phyloP scores from a whole-genome alignment of 2,888 invertebrate genomes.

The Gnatocerus cornutus region DNA sequence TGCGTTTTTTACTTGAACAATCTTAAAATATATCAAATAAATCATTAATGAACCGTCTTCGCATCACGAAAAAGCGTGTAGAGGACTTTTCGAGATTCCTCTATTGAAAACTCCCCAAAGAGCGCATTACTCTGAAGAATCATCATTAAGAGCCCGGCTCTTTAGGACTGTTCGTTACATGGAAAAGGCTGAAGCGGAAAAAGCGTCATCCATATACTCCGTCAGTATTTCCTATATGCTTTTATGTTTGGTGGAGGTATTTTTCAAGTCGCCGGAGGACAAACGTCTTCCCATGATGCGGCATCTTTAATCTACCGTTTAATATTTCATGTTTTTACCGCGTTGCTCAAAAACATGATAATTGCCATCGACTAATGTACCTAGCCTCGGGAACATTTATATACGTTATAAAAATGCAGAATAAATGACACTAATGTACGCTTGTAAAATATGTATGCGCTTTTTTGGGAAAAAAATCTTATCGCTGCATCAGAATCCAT shows the following conservation, averaged over 20 bases:
- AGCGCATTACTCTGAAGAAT: constrained; percentile 47
- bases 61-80: background rate
- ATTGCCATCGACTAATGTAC: constrained; percentile 67
- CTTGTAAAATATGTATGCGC: constrained; percentile 25
- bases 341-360: constrained; percentile 67
- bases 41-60: too few species aligned
- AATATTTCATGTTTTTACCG: constrained; percentile 68
- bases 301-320: constrained; percentile 68
- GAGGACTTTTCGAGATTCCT: constrained; percentile 4
- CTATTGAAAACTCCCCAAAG: constrained; percentile 47
- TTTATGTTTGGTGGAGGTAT: constrained; percentile 65
- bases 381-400: constrained; percentile 60
- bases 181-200: constrained; percentile 64
- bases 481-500: constrained; percentile 10
- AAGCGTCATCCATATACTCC: constrained; percentile 65
- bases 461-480: constrained; percentile 25
- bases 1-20: too few species aligned
- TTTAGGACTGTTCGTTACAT: constrained; percentile 58
- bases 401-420: constrained; percentile 47
- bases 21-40: too few species aligned
- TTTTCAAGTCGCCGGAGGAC: constrained; percentile 66
- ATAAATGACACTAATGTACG: constrained; percentile 45
- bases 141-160: constrained; percentile 51
- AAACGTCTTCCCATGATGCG: constrained; percentile 66
- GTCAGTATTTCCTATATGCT: constrained; percentile 65